Base-by-base conservation (phyloP, 2,113 vertebrate genomes). In the Cephalopterus ornatus region DNA sequence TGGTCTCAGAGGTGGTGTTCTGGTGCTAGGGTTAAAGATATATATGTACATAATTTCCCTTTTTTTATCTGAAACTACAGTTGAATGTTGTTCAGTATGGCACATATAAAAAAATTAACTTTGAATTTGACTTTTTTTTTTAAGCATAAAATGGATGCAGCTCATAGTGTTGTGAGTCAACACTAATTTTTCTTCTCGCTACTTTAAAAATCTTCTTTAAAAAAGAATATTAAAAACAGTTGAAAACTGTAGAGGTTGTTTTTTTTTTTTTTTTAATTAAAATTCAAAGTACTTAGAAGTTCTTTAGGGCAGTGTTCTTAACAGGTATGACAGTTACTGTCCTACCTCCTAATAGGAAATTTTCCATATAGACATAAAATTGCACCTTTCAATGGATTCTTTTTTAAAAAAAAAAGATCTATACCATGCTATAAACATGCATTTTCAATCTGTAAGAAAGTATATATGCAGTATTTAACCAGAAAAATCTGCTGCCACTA, bases 391-490 rank as follows among this genome's bases (percentile, higher is more conserved):
- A 97, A 97, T 97, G 52, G 12, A 89, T 78, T 95, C 94, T 98
- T 97, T 97, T 63, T 66, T 33, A 56, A 80, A 89, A 50, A 63
- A 72, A 49, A 96, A 84, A 95, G 92, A 91, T 91, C 87, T 98
- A 97, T 97, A 97, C 95, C 96, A 88, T 97, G 55, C 96, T 98
- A 95, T 97, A 97, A 97, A 97, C 95, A 86, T 95, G 70, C 90
- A 94, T 98, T 98, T 97, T 98, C 96, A 96, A 91, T 95, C 92
- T 97, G 95, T 98, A 95, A 97, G 97, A 97, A 96, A 98, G 95
- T 98, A 97, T 98, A 95, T 98, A 97, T 98, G 96, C 97, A 98
- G 98, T 98, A 98, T 98, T 98, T 98, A 98, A 97, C 95, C 95
- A 97, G 96, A 98, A 95, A 95, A 97, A 88, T 95, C 78, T 90